Conservation (phyloP, 2,113 vertebrate species). For the Bos indicus region DNA sequence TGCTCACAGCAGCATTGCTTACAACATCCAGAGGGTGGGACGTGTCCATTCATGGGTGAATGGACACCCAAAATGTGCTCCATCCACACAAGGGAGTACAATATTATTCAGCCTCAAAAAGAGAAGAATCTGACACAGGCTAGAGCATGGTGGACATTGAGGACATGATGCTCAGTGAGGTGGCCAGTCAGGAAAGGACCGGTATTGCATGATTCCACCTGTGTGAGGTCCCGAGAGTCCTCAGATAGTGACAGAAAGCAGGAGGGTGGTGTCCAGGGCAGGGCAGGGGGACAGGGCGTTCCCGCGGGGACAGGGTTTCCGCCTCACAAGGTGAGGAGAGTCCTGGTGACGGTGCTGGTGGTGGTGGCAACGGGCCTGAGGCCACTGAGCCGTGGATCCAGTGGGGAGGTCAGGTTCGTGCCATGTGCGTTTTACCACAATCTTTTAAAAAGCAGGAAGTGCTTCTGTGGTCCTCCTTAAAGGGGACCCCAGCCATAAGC, state of each 20-base stretch:
- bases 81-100: not conserved
- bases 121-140: not conserved
- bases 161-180: no score
- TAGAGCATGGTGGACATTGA: not conserved
- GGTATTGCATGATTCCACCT: rapidly evolving
- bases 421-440: not conserved
- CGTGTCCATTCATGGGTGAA: not conserved
- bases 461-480: rapidly evolving
- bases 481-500: not conserved
- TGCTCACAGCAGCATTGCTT: not conserved
- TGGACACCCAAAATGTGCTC: rapidly evolving
- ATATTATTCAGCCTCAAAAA: not conserved
- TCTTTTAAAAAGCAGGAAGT: not conserved
- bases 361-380: rapidly evolving
- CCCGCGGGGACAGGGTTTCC: not conserved
- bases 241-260: not conserved
- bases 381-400: rapidly evolving
- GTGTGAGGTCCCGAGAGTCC: rapidly evolving
- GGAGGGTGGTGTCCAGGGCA: not conserved
- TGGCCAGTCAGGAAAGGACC: not conserved
- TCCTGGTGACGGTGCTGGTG: not conserved
- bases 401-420: no score
- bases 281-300: not conserved
- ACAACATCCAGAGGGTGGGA: not conserved
- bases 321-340: not conserved